phyloP scores from a whole-genome alignment of 2,888 invertebrate genomes.

The Ochropleura leucogaster region DNA sequence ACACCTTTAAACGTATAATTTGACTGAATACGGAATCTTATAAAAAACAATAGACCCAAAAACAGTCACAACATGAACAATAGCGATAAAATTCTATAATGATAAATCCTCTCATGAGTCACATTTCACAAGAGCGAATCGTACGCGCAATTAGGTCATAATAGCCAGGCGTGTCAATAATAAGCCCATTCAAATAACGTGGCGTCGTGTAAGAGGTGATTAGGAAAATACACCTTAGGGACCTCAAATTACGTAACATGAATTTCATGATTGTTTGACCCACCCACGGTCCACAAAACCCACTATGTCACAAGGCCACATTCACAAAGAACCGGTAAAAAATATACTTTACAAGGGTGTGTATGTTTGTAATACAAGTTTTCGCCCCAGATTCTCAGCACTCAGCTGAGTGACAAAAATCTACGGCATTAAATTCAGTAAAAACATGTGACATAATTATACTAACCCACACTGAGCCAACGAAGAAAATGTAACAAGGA shows the following conservation, averaged over 20 bases:
- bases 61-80: slow-evolving; percentile 11
- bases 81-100: slow-evolving; percentile 16
- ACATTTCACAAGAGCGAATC: slow-evolving; percentile 14
- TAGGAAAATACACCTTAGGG: neutral
- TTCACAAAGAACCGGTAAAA: too few species aligned
- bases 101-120: slow-evolving; percentile 19
- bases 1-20: neutral
- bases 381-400: neutral
- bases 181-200: slow-evolving; percentile 37
- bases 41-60: slow-evolving; percentile 1
- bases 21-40: neutral
- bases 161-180: slow-evolving; percentile 33
- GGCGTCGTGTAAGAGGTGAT: slow-evolving; percentile 11
- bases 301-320: too few species aligned
- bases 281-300: too few species aligned
- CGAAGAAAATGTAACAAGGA: too few species aligned
- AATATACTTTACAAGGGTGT: too few species aligned
- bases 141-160: slow-evolving; percentile 25
- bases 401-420: neutral
- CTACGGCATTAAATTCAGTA: neutral
- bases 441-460: neutral
- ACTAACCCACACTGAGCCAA: neutral
- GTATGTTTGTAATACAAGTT: neutral
- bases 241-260: too few species aligned
- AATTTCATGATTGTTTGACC: too few species aligned